Conservation (phyloP, 2,797 vertebrate genomes). For the Danio kyathit region DNA sequence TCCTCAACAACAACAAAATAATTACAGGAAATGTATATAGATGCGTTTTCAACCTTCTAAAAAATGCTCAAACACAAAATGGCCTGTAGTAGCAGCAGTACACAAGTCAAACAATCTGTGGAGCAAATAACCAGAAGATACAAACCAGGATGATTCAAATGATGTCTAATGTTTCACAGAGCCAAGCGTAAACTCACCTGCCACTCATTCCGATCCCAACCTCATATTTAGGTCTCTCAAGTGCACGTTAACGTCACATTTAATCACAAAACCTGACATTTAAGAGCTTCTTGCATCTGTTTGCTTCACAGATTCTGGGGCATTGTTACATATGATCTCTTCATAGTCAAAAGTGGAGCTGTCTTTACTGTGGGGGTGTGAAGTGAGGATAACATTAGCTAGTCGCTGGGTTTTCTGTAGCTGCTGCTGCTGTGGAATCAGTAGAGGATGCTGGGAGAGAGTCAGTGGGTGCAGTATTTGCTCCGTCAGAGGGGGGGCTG, state of each 20-base stretch:
- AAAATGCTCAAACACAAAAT: background rate
- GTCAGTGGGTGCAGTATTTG: slow-evolving; percentile 44
- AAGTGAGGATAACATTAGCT: slow-evolving; percentile 67
- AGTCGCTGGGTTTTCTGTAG: slow-evolving; percentile 64
- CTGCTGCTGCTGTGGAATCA: slow-evolving; percentile 39
- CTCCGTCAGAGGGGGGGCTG: slow-evolving; percentile 56
- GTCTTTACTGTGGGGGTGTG: slow-evolving; percentile 46
- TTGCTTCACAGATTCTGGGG: slow-evolving; percentile 15
- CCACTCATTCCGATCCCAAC: background rate
- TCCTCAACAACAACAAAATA: slow-evolving; percentile 1
- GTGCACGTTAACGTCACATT: slow-evolving; percentile 4
- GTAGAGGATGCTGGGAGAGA: slow-evolving; percentile 63
- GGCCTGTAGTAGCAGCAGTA: background rate
- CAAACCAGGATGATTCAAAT: background rate
- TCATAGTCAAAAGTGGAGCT: slow-evolving; percentile 55
- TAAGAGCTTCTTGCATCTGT: background rate
- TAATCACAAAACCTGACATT: background rate
- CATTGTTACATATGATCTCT: slow-evolving; percentile 38
- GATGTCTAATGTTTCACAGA: background rate
- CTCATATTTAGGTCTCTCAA: background rate
- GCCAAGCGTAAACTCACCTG: background rate
- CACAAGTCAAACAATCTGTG: slow-evolving; percentile 30
- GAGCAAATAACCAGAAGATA: background rate
- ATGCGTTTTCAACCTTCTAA: background rate
- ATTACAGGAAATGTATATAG: background rate